Conservation (phyloP, 2,888 invertebrate genomes). For the Hyppa rectilinea region DNA sequence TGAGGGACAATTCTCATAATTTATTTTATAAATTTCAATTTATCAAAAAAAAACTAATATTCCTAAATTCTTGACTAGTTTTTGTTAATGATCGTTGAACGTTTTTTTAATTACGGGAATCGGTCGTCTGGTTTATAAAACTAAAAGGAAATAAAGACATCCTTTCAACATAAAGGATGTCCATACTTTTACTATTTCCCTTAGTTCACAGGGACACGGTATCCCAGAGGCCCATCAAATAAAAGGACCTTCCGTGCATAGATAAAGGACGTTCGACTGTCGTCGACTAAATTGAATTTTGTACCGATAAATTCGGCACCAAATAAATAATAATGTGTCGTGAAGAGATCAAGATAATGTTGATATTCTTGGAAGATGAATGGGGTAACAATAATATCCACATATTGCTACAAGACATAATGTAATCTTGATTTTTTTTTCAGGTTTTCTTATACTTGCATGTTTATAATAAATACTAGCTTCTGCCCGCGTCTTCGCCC, state of each 20-base stretch:
- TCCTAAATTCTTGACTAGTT: background rate
- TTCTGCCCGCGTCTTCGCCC: no score
- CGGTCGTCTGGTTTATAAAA: background rate
- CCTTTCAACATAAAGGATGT: conserved; percentile 50
- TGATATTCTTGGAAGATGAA: conserved; percentile 48
- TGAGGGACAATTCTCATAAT: background rate
- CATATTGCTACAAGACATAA: conserved; percentile 2
- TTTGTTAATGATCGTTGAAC: background rate
- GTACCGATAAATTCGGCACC: conserved; percentile 82
- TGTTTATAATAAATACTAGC: no score
- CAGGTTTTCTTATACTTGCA: no score
- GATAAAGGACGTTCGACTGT: conserved; percentile 88
- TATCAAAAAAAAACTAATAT: background rate
- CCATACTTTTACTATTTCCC: conserved; percentile 75
- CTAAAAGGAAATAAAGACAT: conserved; percentile 4
- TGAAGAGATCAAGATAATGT: conserved; percentile 73
- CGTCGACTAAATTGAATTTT: conserved; percentile 89
- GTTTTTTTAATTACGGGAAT: background rate
- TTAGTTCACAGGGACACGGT: conserved; percentile 80
- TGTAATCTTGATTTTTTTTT: conserved; percentile 3
- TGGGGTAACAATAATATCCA: conserved; percentile 18
- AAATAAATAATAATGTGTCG: conserved; percentile 81
- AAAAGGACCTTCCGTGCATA: conserved; percentile 90
- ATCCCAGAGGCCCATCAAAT: conserved; percentile 87
- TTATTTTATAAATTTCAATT: background rate